Conservation (phyloP, 2,113 vertebrate genomes). For the Seriola rivoliana region DNA sequence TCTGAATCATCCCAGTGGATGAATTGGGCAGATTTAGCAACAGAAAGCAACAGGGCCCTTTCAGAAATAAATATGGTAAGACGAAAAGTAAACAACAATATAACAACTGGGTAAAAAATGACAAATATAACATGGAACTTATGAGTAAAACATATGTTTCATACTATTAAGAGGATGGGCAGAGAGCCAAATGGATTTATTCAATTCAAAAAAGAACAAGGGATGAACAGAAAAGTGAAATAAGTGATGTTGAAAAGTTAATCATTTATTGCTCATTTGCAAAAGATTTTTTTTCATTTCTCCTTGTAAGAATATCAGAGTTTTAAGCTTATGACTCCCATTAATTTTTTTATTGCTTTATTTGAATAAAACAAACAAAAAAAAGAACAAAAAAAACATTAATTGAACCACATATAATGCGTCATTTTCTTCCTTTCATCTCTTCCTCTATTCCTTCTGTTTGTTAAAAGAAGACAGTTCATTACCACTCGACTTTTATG, state of each 20-base stretch:
- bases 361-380: background rate
- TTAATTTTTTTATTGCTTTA: background rate
- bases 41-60: background rate
- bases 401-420: no score
- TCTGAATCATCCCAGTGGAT: background rate
- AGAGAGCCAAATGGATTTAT: background rate
- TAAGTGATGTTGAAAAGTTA: background rate
- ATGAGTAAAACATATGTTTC: background rate
- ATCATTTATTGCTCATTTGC: no score
- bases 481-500: slow-evolving; percentile 31
- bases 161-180: background rate
- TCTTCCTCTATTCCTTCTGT: background rate
- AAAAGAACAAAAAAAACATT: background rate
- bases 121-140: background rate
- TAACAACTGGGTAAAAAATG: background rate
- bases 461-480: slow-evolving; percentile 7
- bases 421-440: background rate
- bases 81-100: background rate
- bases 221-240: background rate
- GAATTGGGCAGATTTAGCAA: background rate
- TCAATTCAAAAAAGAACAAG: background rate
- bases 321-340: background rate
- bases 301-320: background rate
- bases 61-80: background rate
- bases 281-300: background rate